A percentile compares a stretch with the other conserved stretches of the same genome.
phyloP scores from a whole-genome alignment of 23 tunicate genomes.

The Styela clava region DNA sequence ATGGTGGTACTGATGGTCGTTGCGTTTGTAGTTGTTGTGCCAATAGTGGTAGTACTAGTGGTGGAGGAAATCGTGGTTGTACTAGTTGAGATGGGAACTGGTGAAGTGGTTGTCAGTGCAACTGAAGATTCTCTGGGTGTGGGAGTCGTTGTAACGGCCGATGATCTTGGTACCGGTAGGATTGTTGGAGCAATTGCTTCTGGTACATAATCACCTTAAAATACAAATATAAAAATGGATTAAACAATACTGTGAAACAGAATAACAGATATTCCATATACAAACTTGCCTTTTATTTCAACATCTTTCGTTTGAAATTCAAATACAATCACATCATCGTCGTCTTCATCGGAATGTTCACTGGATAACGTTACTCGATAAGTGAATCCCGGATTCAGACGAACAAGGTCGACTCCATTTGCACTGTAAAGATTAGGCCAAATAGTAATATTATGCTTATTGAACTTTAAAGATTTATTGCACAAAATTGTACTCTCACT shows the following conservation, averaged over 20 bases:
- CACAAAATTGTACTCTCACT: constrained; percentile 14
- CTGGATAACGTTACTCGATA: constrained; percentile 42
- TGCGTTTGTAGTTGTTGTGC: background rate
- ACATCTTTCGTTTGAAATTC: constrained; percentile 24
- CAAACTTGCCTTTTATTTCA: background rate
- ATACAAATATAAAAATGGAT: background rate
- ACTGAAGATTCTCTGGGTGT: too few species aligned
- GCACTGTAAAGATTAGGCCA: constrained; percentile 37
- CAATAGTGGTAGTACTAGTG: background rate
- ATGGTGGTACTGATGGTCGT: background rate
- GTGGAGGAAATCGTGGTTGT: background rate
- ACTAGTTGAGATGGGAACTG: too few species aligned
- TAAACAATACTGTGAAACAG: background rate
- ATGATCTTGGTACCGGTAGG: constrained; percentile 17
- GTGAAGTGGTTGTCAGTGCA: too few species aligned
- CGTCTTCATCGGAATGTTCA: constrained; percentile 27
- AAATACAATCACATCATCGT: constrained; percentile 34
- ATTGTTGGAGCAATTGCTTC: constrained; percentile 9
- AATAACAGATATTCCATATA: too few species aligned
- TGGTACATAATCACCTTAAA: constrained; percentile 2
- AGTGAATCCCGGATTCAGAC: constrained; percentile 32
- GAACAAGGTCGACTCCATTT: constrained; percentile 30
- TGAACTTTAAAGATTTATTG: background rate
- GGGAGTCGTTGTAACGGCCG: constrained; percentile 22
- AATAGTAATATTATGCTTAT: background rate